Conservation (phyloP, 2,888 invertebrate species). For the Zhuqinia jingwanae region DNA sequence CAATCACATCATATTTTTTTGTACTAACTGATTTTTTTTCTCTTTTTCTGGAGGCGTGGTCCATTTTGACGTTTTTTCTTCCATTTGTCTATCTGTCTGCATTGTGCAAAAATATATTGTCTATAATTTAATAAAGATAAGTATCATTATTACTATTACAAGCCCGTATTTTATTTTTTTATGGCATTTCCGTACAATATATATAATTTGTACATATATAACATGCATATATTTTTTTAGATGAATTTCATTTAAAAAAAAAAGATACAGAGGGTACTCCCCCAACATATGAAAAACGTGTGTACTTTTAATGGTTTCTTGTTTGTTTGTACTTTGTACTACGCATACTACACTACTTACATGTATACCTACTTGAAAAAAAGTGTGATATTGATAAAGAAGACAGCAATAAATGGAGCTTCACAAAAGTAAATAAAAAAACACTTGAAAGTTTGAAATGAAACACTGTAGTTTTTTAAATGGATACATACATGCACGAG, state of each 20-base stretch:
- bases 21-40: conserved; percentile 19
- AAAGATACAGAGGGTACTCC: conserved; percentile 23
- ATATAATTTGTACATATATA: background rate
- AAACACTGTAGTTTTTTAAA: background rate
- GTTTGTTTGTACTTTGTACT: too few species aligned
- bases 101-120: conserved; percentile 14
- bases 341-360: too few species aligned
- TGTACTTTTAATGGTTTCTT: background rate
- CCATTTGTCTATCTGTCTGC: background rate
- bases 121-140: conserved; percentile 57
- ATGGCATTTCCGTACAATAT: conserved; percentile 37
- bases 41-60: conserved; percentile 60
- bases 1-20: conserved; percentile 7
- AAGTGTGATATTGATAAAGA: conserved; percentile 43
- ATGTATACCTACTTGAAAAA: too few species aligned
- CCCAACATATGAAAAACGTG: too few species aligned
- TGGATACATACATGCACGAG: background rate
- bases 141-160: conserved; percentile 28
- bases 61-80: conserved; percentile 49
- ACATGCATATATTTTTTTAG: too few species aligned
- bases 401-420: background rate
- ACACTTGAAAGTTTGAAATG: background rate
- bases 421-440: conserved; percentile 21
- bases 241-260: too few species aligned
- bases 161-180: conserved; percentile 20